Percentiles rank a stretch among this genome's conserved stretches.
Conservation (phyloP, 2,888 invertebrate genomes). For the Axea sp. region DNA sequence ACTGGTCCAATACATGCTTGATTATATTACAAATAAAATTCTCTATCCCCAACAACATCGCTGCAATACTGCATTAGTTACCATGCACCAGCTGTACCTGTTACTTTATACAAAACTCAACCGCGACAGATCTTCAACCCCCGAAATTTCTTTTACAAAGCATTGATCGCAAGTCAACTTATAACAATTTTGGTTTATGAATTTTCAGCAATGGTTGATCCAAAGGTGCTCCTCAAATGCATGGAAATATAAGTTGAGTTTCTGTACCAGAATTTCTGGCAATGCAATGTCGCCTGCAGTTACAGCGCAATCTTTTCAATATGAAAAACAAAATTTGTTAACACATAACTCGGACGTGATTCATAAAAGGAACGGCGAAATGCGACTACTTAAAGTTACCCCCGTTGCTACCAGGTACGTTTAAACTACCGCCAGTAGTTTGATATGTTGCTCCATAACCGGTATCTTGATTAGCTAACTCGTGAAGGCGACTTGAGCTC, state of each 20-base stretch:
- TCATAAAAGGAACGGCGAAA: slow-evolving; percentile 30
- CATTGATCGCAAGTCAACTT: too few relatives aligned
- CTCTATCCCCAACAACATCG: too few relatives aligned
- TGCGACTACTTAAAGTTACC: slow-evolving; percentile 64
- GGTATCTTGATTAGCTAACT: slow-evolving; percentile 85
- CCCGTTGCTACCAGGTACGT: slow-evolving; percentile 82
- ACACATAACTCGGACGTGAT: slow-evolving; percentile 30
- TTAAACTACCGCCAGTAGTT: slow-evolving; percentile 84
- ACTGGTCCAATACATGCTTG: too few relatives aligned
- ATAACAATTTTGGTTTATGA: slow-evolving; percentile 6
- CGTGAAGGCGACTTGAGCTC: slow-evolving; percentile 89
- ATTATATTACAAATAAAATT: too few relatives aligned
- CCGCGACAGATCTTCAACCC: too few relatives aligned
- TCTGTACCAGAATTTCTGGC: slow-evolving; percentile 14
- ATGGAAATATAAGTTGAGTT: neutral
- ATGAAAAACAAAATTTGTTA: slow-evolving; percentile 43
- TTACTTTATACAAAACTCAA: too few relatives aligned
- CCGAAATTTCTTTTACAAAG: too few relatives aligned
- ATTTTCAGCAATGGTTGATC: slow-evolving; percentile 6
- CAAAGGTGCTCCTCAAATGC: neutral
- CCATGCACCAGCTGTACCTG: too few relatives aligned
- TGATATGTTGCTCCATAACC: slow-evolving; percentile 89
- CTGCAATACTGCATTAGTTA: too few relatives aligned
- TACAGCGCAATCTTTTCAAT: slow-evolving; percentile 14
- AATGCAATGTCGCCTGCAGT: slow-evolving; percentile 7